Conservation (phyloP, 2,113 vertebrate genomes). For the Paralichthys olivaceus region DNA sequence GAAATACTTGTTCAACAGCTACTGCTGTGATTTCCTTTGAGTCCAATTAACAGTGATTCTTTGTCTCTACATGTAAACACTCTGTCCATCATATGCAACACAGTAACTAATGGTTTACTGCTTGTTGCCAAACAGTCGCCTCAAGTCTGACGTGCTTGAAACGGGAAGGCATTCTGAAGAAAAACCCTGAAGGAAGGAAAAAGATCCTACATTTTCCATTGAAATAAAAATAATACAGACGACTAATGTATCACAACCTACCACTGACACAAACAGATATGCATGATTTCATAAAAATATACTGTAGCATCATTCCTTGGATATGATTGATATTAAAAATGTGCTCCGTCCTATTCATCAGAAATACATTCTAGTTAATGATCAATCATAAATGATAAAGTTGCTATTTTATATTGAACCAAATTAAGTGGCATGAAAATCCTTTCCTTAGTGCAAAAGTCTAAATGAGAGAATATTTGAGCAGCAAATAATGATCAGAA, state of each 20-base stretch:
- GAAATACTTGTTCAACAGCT: not conserved
- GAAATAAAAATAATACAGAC: conserved; percentile 12
- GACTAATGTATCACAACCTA: conserved; percentile 15
- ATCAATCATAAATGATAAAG: conserved; percentile 27
- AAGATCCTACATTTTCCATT: conserved; percentile 13
- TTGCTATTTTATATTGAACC: conserved; percentile 4
- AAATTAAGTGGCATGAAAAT: conserved; percentile 36
- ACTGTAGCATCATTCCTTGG: conserved; percentile 22
- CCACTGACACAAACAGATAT: conserved; percentile 7
- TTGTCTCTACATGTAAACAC: conserved; percentile 48
- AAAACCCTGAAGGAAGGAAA: conserved; percentile 35
- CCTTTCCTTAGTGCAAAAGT: conserved; percentile 55
- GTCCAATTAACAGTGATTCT: conserved; percentile 35
- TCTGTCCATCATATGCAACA: not conserved
- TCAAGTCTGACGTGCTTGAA: conserved; percentile 10
- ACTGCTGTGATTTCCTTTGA: conserved; percentile 3
- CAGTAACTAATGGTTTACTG: not conserved
- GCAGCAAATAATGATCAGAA: conserved; percentile 36
- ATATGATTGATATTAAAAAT: conserved; percentile 17
- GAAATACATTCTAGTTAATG: conserved; percentile 56
- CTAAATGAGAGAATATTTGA: conserved; percentile 28
- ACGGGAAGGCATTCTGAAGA: conserved; percentile 53
- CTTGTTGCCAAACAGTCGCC: not conserved
- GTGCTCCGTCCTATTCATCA: conserved; percentile 2
- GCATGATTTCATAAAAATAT: conserved; percentile 39